phyloP scores from a whole-genome alignment of 2,888 invertebrate species.

The Apodemia duryi region DNA sequence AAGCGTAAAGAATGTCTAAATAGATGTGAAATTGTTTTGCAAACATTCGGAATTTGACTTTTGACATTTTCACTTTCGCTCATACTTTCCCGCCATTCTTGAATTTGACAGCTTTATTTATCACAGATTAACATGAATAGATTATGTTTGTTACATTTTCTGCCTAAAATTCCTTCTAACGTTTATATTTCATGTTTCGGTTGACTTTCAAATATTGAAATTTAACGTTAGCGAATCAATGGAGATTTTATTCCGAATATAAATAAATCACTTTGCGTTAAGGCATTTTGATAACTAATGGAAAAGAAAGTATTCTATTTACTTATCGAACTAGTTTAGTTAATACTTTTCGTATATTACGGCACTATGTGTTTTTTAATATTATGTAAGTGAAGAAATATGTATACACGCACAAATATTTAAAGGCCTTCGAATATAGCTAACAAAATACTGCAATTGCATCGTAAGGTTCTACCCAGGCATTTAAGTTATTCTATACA shows the following conservation, averaged over 20 bases:
- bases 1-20: constrained; percentile 7
- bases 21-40: constrained; percentile 15
- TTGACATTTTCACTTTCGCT: constrained; percentile 14
- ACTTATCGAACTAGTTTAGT: background rate
- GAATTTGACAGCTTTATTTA: constrained; percentile 13
- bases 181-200: background rate
- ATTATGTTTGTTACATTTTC: constrained; percentile 2
- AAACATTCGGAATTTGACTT: constrained; percentile 15
- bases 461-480: no score
- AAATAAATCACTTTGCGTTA: background rate
- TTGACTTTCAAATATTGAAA: background rate
- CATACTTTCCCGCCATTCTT: constrained; percentile 8
- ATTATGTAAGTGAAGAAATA: no score
- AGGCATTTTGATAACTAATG: background rate
- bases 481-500: no score
- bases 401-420: no score
- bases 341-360: no score
- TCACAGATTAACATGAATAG: constrained; percentile 5
- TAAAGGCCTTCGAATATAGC: no score
- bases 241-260: background rate
- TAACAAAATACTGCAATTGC: no score
- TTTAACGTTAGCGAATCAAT: background rate
- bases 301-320: background rate
- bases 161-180: background rate
- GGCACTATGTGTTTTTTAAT: background rate